Conservation (phyloP, 2,888 invertebrate species). For the Athalia cordata region DNA sequence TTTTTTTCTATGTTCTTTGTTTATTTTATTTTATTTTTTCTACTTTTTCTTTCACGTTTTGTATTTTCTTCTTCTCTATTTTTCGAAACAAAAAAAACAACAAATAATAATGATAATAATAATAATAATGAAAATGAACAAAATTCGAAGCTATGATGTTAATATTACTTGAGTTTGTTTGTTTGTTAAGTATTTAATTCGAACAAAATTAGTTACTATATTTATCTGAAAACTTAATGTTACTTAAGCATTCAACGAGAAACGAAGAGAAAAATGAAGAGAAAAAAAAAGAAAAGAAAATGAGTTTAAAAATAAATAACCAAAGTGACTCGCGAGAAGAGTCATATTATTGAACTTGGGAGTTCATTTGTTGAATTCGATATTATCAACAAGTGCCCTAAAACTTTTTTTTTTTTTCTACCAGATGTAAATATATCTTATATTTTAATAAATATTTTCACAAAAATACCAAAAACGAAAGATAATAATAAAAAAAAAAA, state of each 20-base stretch:
- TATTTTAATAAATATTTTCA: constrained; percentile 57
- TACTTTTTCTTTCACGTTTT: no score
- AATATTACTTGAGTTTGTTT: constrained; percentile 54
- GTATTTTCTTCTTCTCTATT: no score
- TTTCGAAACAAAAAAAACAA: no score
- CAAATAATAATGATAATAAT: no score
- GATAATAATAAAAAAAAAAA: not conserved
- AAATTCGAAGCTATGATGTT: constrained; percentile 52
- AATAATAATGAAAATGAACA: constrained; percentile 42
- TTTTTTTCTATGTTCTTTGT: constrained; percentile 35
- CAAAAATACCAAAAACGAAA: constrained; percentile 3
- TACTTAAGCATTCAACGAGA: not conserved
- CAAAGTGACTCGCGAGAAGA: constrained; percentile 11
- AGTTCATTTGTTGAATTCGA: not conserved
- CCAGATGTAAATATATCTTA: constrained; percentile 53
- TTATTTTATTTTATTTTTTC: constrained; percentile 17
- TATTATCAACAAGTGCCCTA: not conserved
- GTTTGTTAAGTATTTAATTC: constrained; percentile 66
- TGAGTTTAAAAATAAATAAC: constrained; percentile 1
- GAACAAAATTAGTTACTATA: constrained; percentile 64
- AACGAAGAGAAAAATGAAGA: not conserved
- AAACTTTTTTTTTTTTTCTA: constrained; percentile 51
- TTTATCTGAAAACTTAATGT: constrained; percentile 58
- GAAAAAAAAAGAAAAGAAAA: not conserved
- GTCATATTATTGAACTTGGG: not conserved